Evolutionary conservation across 2,888 invertebrate genomes (phyloP).

Genomic region (Osmoderma eremita): DNA sequence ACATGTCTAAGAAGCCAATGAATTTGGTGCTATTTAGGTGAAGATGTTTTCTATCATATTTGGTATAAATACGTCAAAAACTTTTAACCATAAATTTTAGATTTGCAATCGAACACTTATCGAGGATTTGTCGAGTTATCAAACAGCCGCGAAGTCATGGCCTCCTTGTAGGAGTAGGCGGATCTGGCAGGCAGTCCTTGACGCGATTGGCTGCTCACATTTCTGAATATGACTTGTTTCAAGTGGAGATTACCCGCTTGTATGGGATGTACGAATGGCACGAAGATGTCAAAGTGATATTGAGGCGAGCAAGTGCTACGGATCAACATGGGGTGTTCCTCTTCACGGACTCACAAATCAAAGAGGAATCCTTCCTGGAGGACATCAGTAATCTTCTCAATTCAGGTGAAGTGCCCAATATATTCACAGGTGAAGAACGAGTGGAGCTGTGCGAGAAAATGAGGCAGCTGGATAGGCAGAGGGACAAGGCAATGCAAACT

Average conservation of each 20-base stretch:
- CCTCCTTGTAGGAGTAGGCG: slow-evolving; percentile 90
- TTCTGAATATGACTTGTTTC: slow-evolving; percentile 89
- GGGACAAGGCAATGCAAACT: slow-evolving; percentile 87
- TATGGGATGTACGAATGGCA: slow-evolving; percentile 89
- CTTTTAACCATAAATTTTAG: slow-evolving; percentile 64
- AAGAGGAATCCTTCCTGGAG: slow-evolving; percentile 92
- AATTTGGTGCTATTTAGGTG: slow-evolving; percentile 89
- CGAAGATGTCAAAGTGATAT: slow-evolving; percentile 86
- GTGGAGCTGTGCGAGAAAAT: slow-evolving; percentile 93
- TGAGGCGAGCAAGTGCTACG: slow-evolving; percentile 82
- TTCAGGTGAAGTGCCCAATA: slow-evolving; percentile 93
- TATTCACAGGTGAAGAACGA: slow-evolving; percentile 86
- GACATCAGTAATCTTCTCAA: slow-evolving; percentile 93
- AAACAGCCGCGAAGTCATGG: slow-evolving; percentile 93
- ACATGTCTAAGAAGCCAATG: slow-evolving; percentile 97
- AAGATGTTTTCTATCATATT: neutral
- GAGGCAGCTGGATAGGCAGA: slow-evolving; percentile 87
- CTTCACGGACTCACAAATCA: slow-evolving; percentile 92
- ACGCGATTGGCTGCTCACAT: slow-evolving; percentile 92
- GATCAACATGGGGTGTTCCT: slow-evolving; percentile 90
- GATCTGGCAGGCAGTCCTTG: slow-evolving; percentile 92
- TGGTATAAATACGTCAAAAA: neutral
- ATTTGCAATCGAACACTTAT: slow-evolving; percentile 94
- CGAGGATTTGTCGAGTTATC: slow-evolving; percentile 88
- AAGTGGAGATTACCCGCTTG: slow-evolving; percentile 90